phyloP scores from a whole-genome alignment of 2,113 vertebrate genomes.

The Athene cunicularia region DNA sequence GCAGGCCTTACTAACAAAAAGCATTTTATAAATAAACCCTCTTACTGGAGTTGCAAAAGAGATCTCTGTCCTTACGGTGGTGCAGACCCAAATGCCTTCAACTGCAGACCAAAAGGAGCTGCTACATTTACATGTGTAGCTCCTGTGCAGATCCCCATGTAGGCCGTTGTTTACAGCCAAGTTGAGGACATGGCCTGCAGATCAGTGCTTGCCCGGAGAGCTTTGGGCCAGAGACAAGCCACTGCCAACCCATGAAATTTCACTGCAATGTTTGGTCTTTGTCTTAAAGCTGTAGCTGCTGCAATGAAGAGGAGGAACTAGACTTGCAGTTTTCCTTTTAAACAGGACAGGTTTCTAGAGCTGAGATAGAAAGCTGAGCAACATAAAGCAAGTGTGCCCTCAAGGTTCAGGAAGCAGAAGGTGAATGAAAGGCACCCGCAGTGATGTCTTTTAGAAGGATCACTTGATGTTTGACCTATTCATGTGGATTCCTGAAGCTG shows the following conservation, averaged over 20 bases:
- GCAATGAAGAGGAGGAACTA: not conserved
- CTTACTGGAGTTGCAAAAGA: not conserved
- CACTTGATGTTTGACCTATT: slow-evolving; percentile 25
- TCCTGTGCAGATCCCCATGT: not conserved
- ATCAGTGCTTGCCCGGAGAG: not conserved
- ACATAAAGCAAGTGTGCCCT: slow-evolving; percentile 27
- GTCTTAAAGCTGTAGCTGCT: not conserved
- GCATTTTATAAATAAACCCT: not conserved
- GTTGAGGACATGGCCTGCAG: not conserved
- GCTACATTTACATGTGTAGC: accelerated
- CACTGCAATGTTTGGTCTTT: not conserved
- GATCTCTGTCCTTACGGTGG: not conserved
- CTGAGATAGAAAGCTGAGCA: not conserved
- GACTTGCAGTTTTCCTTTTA: not conserved
- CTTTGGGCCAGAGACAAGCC: not conserved
- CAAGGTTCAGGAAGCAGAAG: slow-evolving; percentile 37
- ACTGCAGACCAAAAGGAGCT: not conserved
- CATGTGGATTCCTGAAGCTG: not conserved
- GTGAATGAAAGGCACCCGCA: slow-evolving; percentile 22
- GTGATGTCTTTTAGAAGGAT: slow-evolving; percentile 25
- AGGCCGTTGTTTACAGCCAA: not conserved
- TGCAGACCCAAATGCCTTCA: not conserved
- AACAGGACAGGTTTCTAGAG: slow-evolving; percentile 8
- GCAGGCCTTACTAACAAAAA: not conserved
- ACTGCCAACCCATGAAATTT: not conserved